Conservation (phyloP, 2,113 vertebrate species). For the Heloderma charlesbogerti region DNA sequence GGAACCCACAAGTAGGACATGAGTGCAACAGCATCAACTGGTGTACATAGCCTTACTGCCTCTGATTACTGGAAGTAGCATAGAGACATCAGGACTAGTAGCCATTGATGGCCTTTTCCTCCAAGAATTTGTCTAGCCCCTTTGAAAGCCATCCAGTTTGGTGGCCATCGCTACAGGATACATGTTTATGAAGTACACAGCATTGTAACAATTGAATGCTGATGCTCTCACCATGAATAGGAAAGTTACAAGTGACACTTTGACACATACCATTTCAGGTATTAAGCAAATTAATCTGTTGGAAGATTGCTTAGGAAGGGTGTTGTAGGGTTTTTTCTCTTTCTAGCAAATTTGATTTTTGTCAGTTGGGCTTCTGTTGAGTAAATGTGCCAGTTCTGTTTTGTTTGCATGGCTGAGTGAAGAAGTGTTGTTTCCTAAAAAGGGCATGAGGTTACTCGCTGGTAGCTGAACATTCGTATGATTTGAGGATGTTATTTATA, state of each 20-base stretch:
- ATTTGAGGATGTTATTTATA: slow-evolving; percentile 36
- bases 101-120: too few species aligned
- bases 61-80: too few species aligned
- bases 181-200: not conserved
- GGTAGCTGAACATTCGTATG: slow-evolving; percentile 12
- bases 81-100: too few species aligned
- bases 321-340: not conserved
- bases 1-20: too few species aligned
- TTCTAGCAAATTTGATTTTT: slow-evolving; percentile 27
- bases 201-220: not conserved
- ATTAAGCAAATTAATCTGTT: not conserved
- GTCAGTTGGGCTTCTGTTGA: slow-evolving; percentile 30
- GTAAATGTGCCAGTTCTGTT: slow-evolving; percentile 34
- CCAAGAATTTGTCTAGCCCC: too few species aligned
- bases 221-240: not conserved
- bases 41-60: too few species aligned
- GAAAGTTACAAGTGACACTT: not conserved
- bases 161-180: too few species aligned
- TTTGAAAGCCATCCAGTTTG: too few species aligned
- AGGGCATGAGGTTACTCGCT: slow-evolving; percentile 21
- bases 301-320: not conserved
- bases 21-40: too few species aligned
- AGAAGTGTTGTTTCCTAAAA: slow-evolving; percentile 44
- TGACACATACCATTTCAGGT: not conserved
- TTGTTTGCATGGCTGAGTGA: slow-evolving; percentile 1